Conservation (phyloP, 2,888 invertebrate genomes). For the Papilio protenor region DNA sequence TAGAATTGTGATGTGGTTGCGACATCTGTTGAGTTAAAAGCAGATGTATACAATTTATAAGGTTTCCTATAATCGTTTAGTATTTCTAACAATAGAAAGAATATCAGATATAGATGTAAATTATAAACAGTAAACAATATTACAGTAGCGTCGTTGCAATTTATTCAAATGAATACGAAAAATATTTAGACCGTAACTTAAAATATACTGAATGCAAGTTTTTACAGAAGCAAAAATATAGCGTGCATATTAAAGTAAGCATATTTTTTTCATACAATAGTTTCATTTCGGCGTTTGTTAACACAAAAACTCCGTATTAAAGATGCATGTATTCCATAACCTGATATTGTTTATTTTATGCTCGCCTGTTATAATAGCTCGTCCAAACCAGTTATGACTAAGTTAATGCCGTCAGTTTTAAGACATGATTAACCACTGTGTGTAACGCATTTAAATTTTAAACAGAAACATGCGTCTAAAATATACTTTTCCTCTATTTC, state of each 20-base stretch:
- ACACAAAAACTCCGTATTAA: conserved; percentile 27
- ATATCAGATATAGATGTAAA: neutral
- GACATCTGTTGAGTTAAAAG: conserved; percentile 1
- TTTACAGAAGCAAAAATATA: conserved; percentile 7
- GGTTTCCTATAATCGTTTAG: conserved; percentile 22
- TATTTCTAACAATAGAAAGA: conserved; percentile 1
- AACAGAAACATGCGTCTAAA: neutral
- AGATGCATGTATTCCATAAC: conserved; percentile 33
- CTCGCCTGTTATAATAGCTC: conserved; percentile 32
- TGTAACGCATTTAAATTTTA: conserved; percentile 29
- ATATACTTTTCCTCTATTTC: neutral
- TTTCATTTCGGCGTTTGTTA: conserved; percentile 31
- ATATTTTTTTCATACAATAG: conserved; percentile 27
- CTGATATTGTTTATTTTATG: conserved; percentile 27
- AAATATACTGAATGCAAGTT: conserved; percentile 13
- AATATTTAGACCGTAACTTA: conserved; percentile 14
- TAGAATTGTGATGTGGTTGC: neutral
- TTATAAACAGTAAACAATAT: neutral
- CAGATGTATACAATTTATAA: conserved; percentile 8
- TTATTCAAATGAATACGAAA: conserved; percentile 13
- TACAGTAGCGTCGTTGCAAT: neutral
- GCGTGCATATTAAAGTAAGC: conserved; percentile 14
- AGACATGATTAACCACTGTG: conserved; percentile 25
- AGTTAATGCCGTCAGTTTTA: conserved; percentile 22
- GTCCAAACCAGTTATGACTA: conserved; percentile 32